A percentile compares a stretch with the other conserved stretches of the same genome.
Evolutionary conservation across 2,797 vertebrate species (phyloP).

Genomic region (Pelochelys cantorii): DNA sequence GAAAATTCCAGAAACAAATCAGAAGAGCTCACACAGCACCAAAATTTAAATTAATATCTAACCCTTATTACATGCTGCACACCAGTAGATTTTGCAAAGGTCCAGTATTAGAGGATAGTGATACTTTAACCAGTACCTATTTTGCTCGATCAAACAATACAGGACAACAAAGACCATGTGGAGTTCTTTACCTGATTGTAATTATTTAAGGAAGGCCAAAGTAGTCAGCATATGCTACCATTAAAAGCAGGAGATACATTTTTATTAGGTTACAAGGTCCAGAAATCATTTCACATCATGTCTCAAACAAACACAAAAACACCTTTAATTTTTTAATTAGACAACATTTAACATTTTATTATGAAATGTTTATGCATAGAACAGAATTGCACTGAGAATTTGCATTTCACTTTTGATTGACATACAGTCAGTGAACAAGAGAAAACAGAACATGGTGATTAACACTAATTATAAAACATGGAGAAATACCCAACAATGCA

Average conservation of each 20-base stretch:
- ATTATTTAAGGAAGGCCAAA: neutral
- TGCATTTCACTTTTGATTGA: neutral
- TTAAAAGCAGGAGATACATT: neutral
- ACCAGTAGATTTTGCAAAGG: neutral
- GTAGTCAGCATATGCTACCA: constrained; percentile 7
- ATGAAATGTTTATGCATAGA: constrained; percentile 18
- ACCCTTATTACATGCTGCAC: neutral
- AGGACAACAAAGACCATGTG: neutral
- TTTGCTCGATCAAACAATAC: neutral
- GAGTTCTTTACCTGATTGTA: neutral
- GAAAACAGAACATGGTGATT: neutral
- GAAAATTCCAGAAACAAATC: constrained; percentile 47
- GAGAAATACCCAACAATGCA: neutral
- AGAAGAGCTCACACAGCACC: neutral
- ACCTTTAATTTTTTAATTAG: constrained; percentile 32
- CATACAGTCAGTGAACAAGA: neutral
- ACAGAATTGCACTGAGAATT: constrained; percentile 6
- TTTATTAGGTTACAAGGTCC: neutral
- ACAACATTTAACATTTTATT: constrained; percentile 11
- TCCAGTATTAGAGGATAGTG: neutral
- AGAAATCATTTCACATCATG: neutral
- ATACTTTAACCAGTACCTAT: neutral
- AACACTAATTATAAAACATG: neutral
- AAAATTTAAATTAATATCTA: constrained; percentile 3
- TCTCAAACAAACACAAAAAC: constrained; percentile 18